phyloP scores from a whole-genome alignment of 2,113 vertebrate species.

The Crotophaga sulcirostris region DNA sequence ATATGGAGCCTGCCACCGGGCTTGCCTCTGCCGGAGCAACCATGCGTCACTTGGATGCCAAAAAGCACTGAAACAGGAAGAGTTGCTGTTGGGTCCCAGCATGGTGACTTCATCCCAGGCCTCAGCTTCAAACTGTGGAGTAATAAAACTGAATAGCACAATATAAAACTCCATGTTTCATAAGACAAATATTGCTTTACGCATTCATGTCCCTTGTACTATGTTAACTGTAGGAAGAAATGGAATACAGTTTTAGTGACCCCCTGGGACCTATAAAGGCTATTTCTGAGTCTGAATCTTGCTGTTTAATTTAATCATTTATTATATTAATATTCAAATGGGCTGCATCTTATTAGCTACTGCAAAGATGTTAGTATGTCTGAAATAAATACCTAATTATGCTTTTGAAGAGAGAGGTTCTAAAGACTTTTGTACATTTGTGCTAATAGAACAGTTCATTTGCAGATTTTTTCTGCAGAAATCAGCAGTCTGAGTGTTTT shows the following conservation, averaged over 20 bases:
- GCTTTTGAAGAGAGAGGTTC: slow-evolving; percentile 83
- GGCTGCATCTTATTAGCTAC: slow-evolving; percentile 88
- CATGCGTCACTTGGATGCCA: slow-evolving; percentile 56
- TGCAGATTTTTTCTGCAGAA: slow-evolving; percentile 79
- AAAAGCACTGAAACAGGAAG: slow-evolving; percentile 68
- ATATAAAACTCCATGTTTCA: slow-evolving; percentile 83
- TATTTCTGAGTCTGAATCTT: slow-evolving; percentile 89
- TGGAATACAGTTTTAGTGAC: slow-evolving; percentile 84
- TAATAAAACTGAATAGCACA: slow-evolving; percentile 79
- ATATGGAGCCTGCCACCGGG: slow-evolving; percentile 24
- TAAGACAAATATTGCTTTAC: slow-evolving; percentile 84
- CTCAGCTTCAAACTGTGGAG: slow-evolving; percentile 77
- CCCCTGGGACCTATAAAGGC: slow-evolving; percentile 86
- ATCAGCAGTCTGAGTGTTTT: slow-evolving; percentile 75
- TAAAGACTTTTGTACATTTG: slow-evolving; percentile 82
- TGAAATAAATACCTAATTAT: slow-evolving; percentile 88
- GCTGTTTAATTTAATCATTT: slow-evolving; percentile 91
- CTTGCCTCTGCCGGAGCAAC: slow-evolving; percentile 57
- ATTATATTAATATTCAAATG: slow-evolving; percentile 91
- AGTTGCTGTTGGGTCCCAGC: slow-evolving; percentile 67
- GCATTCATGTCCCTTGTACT: slow-evolving; percentile 79
- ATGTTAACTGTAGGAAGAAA: slow-evolving; percentile 83
- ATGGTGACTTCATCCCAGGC: slow-evolving; percentile 75
- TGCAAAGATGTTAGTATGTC: slow-evolving; percentile 85
- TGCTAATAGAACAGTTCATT: slow-evolving; percentile 83